These are phyloP conservation scores for Arenaria interpres DNA, from an alignment of 2,113 vertebrate species.

Conservation along the genomic window DNA sequence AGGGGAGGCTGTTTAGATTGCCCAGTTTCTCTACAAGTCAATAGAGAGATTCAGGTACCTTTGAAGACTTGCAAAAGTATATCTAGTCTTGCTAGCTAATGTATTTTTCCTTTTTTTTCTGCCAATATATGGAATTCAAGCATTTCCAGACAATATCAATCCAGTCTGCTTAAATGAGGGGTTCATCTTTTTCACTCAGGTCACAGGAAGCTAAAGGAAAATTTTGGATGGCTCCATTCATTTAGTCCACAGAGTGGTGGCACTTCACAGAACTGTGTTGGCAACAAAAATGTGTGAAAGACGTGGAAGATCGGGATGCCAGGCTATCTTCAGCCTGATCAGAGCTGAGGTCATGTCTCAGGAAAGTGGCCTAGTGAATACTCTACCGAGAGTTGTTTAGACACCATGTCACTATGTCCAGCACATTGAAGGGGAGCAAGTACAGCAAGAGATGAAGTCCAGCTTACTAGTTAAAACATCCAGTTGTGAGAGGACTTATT, in stretches of 20 bases:
- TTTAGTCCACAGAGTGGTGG: not conserved
- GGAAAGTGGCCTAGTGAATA: not conserved
- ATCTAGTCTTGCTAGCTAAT: not conserved
- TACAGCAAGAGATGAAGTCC: not conserved
- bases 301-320: not conserved
- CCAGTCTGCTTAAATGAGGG: not conserved
- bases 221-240: not conserved
- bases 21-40: conserved; percentile 19
- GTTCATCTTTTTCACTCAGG: not conserved
- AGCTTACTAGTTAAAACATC: not conserved
- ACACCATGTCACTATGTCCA: not conserved
- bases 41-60: not conserved
- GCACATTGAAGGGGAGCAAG: not conserved
- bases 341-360: conserved; percentile 9
- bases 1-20: not conserved
- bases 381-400: not conserved
- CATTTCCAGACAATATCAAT: not conserved
- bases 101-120: not conserved
- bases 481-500: not conserved
- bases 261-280: not conserved
- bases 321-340: not conserved
- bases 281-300: conserved; percentile 27
- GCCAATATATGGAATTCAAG: not conserved
- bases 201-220: not conserved
- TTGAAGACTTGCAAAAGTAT: not conserved